These are phyloP conservation scores for Sus cebifrons DNA, from an alignment of 2,797 vertebrate species.

Conservation along the genomic window DNA sequence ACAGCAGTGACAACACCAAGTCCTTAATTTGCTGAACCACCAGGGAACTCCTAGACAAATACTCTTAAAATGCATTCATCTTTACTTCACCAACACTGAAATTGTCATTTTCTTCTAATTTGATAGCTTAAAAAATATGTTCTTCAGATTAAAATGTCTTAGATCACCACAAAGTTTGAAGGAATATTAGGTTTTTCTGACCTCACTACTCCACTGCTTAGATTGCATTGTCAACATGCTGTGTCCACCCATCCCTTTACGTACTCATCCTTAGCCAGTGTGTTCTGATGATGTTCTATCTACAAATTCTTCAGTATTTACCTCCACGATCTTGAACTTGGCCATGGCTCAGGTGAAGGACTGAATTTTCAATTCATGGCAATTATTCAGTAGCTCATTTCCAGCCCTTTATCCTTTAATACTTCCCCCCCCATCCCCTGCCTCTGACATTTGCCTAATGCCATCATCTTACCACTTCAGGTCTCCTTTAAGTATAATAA, in stretches of 20 bases:
- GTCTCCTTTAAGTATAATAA: not conserved
- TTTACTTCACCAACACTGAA: not conserved
- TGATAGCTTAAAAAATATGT: not conserved
- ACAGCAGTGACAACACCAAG: no score
- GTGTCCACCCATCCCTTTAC: not conserved
- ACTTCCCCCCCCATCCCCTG: rapidly evolving
- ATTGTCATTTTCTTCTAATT: not conserved
- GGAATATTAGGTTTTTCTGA: not conserved
- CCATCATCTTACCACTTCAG: not conserved
- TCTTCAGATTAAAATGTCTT: not conserved
- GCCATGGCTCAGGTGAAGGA: no score
- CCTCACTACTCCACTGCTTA: not conserved
- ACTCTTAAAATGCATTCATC: not conserved
- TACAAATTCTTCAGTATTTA: not conserved
- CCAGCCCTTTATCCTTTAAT: not conserved
- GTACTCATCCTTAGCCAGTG: rapidly evolving
- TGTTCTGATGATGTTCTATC: not conserved
- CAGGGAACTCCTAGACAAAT: not conserved
- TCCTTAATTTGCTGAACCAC: no score
- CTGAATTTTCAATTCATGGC: not conserved
- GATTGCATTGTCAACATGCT: not conserved
- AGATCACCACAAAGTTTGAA: not conserved
- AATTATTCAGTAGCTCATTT: not conserved
- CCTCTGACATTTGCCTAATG: not conserved
- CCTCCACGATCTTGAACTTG: not conserved